A percentile compares a stretch with the other conserved stretches of the same genome.
Evolutionary conservation across 2,797 vertebrate genomes (phyloP).

Genomic region (Melanogrammus aeglefinus): DNA sequence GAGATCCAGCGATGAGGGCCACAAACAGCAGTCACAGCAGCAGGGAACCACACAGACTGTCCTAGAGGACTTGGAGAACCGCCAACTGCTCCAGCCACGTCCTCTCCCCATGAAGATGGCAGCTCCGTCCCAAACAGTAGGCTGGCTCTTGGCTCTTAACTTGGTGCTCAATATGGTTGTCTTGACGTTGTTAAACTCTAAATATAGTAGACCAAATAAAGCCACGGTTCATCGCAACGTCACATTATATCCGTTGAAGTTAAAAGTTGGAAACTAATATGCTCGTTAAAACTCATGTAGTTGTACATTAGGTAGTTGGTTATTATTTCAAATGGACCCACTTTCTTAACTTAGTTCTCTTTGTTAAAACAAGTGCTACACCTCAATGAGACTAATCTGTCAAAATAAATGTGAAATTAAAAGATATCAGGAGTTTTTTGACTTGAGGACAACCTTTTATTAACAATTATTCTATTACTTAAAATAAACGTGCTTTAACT

Average conservation of each 20-base stretch:
- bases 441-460: neutral
- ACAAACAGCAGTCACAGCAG: constrained; percentile 14
- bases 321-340: neutral
- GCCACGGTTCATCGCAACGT: neutral
- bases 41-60: constrained; percentile 49
- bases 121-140: constrained; percentile 63
- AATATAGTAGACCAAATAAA: no score
- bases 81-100: constrained; percentile 66
- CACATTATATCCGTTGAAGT: neutral
- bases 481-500: neutral
- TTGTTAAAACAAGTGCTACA: neutral
- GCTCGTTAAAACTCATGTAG: neutral
- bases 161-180: neutral
- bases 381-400: neutral
- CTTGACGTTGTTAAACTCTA: neutral
- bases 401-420: neutral
- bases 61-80: constrained; percentile 77
- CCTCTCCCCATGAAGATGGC: constrained; percentile 68
- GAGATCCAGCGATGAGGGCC: constrained; percentile 75
- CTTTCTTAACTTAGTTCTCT: neutral
- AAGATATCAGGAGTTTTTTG: neutral
- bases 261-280: neutral
- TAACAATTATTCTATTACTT: neutral
- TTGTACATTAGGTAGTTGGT: neutral
- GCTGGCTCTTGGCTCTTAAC: constrained; percentile 15